Evolutionary conservation across 2,888 invertebrate species (phyloP).

Genomic region (Orthosia gothica): DNA sequence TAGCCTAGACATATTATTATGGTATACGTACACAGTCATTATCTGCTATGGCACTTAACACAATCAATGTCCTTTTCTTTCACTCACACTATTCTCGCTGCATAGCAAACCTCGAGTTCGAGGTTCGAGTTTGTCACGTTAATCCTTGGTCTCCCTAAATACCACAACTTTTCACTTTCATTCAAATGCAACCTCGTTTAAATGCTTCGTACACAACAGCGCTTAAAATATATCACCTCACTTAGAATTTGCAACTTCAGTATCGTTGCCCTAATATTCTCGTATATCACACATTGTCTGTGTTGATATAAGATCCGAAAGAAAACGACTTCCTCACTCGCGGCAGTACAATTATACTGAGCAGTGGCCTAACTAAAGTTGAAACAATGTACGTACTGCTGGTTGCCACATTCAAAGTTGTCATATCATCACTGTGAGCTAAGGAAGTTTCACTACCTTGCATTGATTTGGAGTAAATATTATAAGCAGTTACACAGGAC

Average conservation of each 20-base stretch:
- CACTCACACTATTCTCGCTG: conserved; percentile 15
- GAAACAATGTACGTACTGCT: conserved; percentile 79
- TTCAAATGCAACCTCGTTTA: conserved; percentile 49
- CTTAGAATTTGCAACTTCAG: conserved; percentile 23
- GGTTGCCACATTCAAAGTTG: conserved; percentile 76
- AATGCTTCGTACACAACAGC: conserved; percentile 42
- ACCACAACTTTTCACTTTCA: conserved; percentile 51
- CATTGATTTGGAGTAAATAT: conserved; percentile 76
- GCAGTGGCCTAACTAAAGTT: conserved; percentile 72
- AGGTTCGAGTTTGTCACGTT: conserved; percentile 50
- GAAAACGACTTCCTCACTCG: conserved; percentile 78
- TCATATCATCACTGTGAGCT: conserved; percentile 69
- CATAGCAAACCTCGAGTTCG: conserved; percentile 39
- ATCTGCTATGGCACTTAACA: conserved; percentile 36
- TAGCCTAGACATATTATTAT: background rate
- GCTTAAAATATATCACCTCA: conserved; percentile 47
- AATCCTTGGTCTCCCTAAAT: conserved; percentile 53
- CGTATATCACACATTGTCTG: conserved; percentile 65
- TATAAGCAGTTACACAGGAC: conserved; percentile 79
- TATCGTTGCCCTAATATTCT: conserved; percentile 34
- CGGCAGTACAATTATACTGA: conserved; percentile 74
- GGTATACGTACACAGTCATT: background rate
- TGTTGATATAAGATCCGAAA: conserved; percentile 71
- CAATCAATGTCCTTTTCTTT: conserved; percentile 25
- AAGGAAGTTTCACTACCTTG: conserved; percentile 72